These are phyloP conservation scores for Gopherus flavomarginatus DNA, from an alignment of 2,113 vertebrate genomes.

Conservation along the genomic window DNA sequence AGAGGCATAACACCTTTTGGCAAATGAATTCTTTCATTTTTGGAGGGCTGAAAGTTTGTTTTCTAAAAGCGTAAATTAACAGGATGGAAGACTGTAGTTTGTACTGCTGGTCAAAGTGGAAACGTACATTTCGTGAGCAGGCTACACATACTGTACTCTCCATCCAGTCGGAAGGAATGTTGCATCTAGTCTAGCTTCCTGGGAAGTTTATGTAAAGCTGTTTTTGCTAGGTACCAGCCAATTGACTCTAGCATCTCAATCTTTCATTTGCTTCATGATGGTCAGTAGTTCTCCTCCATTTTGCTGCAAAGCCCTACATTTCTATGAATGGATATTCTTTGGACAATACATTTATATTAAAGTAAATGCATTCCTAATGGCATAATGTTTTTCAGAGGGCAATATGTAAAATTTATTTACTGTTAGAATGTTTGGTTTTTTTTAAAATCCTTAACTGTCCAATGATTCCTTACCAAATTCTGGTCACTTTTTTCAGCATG, in stretches of 20 bases:
- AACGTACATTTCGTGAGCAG: background rate
- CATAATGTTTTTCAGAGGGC: slow-evolving; percentile 10
- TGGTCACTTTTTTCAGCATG: background rate
- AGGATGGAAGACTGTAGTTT: accelerated
- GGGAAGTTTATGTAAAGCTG: background rate
- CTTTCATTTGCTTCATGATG: slow-evolving; percentile 26
- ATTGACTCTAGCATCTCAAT: background rate
- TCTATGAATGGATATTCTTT: background rate
- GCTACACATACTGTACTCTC: background rate
- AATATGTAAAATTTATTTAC: slow-evolving; percentile 14
- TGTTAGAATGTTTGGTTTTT: background rate
- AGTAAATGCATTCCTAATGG: slow-evolving; percentile 3
- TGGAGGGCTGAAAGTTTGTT: background rate
- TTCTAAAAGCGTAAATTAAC: background rate
- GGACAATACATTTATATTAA: slow-evolving; percentile 40
- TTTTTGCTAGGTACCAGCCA: background rate
- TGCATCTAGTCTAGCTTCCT: background rate
- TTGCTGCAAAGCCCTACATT: background rate
- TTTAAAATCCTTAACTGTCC: background rate
- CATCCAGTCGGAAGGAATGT: background rate
- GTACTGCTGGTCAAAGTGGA: background rate
- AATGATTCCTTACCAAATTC: background rate
- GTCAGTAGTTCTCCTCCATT: background rate
- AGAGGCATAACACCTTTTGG: background rate
- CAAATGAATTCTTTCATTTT: background rate